These are phyloP conservation scores for Irena cyanogastra DNA, from an alignment of 2,113 vertebrate genomes.

Conservation along the genomic window DNA sequence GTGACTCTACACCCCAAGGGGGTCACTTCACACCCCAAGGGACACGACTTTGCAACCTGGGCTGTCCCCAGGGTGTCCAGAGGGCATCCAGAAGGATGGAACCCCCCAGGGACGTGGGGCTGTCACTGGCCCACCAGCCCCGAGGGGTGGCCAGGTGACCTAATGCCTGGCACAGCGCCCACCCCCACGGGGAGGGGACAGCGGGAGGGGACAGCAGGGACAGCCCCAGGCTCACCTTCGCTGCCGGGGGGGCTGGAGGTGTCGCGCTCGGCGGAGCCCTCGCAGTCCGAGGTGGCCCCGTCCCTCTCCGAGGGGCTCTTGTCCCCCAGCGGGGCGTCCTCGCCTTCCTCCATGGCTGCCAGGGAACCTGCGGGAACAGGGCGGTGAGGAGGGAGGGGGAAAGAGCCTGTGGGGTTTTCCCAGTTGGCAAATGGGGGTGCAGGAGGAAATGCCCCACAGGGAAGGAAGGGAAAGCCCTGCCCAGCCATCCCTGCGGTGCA, in stretches of 20 bases:
- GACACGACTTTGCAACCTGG: not conserved
- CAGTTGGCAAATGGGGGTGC: not conserved
- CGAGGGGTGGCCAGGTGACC: accelerated
- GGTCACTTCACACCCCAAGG: not conserved
- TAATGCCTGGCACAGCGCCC: accelerated
- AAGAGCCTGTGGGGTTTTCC: no score
- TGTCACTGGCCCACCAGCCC: not conserved
- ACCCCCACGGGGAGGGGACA: accelerated
- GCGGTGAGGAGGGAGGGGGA: accelerated
- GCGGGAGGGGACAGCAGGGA: not conserved
- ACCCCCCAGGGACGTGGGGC: accelerated
- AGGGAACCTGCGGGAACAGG: constrained; percentile 77
- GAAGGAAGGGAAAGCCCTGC: not conserved
- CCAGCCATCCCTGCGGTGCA: accelerated
- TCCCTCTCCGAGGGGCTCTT: constrained; percentile 76
- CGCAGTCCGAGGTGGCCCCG: constrained; percentile 70
- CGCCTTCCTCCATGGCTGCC: constrained; percentile 82
- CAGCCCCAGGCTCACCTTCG: constrained; percentile 72
- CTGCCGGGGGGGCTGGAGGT: constrained; percentile 72
- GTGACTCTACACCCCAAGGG: not conserved
- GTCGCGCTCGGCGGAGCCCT: constrained; percentile 73
- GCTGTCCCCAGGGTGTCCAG: not conserved
- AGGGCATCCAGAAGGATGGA: accelerated
- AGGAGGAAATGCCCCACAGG: accelerated
- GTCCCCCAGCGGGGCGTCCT: constrained; percentile 70